Percentiles rank a stretch among this genome's conserved stretches.
Conservation (phyloP, 2,797 vertebrate species). For the Babyrousa celebensis region DNA sequence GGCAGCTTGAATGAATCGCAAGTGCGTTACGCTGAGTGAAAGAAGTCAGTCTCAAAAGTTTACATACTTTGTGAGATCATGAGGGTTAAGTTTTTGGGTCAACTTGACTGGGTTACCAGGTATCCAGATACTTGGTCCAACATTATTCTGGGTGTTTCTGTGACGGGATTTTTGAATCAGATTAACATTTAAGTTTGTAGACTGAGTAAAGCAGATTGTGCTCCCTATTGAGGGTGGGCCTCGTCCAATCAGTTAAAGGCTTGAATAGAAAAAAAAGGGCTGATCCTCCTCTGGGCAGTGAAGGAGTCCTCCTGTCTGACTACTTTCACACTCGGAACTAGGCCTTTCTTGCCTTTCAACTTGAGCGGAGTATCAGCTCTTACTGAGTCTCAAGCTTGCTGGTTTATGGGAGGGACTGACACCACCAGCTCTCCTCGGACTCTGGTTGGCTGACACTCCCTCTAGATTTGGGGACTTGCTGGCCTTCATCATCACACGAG, state of each 20-base stretch:
- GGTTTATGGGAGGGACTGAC: not conserved
- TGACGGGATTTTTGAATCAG: not conserved
- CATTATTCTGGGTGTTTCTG: not conserved
- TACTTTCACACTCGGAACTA: not conserved
- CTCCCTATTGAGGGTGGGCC: not conserved
- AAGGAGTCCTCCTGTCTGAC: not conserved
- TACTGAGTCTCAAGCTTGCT: not conserved
- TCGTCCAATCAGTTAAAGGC: not conserved
- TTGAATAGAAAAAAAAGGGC: not conserved
- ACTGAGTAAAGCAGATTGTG: not conserved
- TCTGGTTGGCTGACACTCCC: not conserved
- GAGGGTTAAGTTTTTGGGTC: not conserved
- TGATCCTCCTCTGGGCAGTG: no score
- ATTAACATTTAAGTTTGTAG: not conserved
- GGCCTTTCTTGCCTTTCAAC: not conserved
- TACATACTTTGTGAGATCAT: not conserved
- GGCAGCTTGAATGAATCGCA: not conserved
- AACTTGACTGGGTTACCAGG: not conserved
- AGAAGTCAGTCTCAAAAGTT: not conserved
- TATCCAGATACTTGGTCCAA: not conserved
- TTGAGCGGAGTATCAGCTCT: not conserved
- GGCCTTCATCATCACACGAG: not conserved
- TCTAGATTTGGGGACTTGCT: not conserved
- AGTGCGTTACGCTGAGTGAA: not conserved
- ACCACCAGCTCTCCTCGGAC: not conserved